These are phyloP conservation scores for Hypomesus transpacificus DNA, from an alignment of 2,113 vertebrate species.

Conservation along the genomic window DNA sequence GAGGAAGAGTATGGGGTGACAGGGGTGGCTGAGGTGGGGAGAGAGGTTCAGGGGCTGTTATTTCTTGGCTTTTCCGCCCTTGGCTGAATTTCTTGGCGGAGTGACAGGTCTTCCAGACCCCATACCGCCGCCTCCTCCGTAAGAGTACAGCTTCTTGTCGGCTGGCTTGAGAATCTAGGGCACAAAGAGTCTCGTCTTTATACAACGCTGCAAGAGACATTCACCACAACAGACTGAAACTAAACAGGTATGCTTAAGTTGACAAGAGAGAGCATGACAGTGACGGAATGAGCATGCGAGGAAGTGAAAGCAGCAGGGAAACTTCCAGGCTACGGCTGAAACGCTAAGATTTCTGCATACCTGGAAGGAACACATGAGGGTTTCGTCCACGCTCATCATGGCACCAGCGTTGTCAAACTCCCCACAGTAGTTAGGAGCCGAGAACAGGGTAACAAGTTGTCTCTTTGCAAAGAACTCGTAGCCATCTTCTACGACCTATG, in stretches of 20 bases:
- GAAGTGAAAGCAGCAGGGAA: background rate
- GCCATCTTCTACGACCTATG: slow-evolving; percentile 76
- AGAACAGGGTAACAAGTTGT: slow-evolving; percentile 77
- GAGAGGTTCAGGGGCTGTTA: slow-evolving; percentile 68
- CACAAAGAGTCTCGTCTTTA: slow-evolving; percentile 7
- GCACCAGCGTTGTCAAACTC: slow-evolving; percentile 79
- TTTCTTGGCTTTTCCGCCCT: slow-evolving; percentile 88
- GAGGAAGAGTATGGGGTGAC: slow-evolving; percentile 30
- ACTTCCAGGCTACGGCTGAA: background rate
- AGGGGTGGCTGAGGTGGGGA: slow-evolving; percentile 12
- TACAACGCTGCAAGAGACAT: background rate
- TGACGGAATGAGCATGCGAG: background rate
- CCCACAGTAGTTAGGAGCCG: slow-evolving; percentile 79
- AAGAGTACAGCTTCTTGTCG: slow-evolving; percentile 94
- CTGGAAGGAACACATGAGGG: slow-evolving; percentile 81
- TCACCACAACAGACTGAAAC: background rate
- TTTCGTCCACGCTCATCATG: slow-evolving; percentile 81
- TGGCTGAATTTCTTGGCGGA: slow-evolving; percentile 90
- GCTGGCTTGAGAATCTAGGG: slow-evolving; percentile 92
- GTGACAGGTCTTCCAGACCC: slow-evolving; percentile 88
- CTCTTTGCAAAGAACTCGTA: slow-evolving; percentile 79
- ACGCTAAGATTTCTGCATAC: slow-evolving; percentile 33
- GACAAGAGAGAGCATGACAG: background rate
- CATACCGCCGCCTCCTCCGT: slow-evolving; percentile 81
- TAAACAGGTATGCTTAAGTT: background rate